These are phyloP conservation scores for Uropetala carovei DNA, from an alignment of 2,888 invertebrate species.

Conservation along the genomic window DNA sequence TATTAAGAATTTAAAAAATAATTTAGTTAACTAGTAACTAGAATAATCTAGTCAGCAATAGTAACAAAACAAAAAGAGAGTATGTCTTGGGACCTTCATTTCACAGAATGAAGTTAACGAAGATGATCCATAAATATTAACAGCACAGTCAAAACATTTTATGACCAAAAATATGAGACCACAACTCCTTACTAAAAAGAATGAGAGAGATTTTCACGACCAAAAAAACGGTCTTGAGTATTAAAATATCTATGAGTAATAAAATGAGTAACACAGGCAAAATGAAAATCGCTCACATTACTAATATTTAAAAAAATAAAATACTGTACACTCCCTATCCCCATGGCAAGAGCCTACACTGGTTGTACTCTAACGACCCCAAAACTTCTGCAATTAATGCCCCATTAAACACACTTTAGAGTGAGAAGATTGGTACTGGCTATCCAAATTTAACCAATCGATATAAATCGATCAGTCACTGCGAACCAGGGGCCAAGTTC, in stretches of 20 bases:
- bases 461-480: constrained; percentile 21
- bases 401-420: not conserved
- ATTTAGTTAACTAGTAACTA: constrained; percentile 51
- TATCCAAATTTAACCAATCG: constrained; percentile 8
- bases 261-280: constrained; percentile 60
- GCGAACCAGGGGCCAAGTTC: constrained; percentile 44
- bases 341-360: constrained; percentile 62
- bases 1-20: constrained; percentile 53
- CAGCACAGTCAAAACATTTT: constrained; percentile 51
- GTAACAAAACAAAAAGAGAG: constrained; percentile 48
- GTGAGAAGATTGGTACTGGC: constrained; percentile 14
- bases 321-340: constrained; percentile 58
- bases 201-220: constrained; percentile 46
- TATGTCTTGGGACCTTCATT: not conserved
- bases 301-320: constrained; percentile 58
- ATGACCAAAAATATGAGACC: constrained; percentile 60
- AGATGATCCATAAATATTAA: constrained; percentile 41
- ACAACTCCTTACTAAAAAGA: constrained; percentile 11
- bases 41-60: constrained; percentile 44
- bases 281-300: constrained; percentile 52
- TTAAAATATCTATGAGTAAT: constrained; percentile 48
- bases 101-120: constrained; percentile 23
- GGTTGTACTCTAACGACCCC: constrained; percentile 54
- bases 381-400: constrained; percentile 30
- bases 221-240: constrained; percentile 58